Evolutionary conservation across 2,797 vertebrate genomes (phyloP), one percentile per base, ranked within the genome.

Genomic region (Euphonia xanthogaster): DNA sequence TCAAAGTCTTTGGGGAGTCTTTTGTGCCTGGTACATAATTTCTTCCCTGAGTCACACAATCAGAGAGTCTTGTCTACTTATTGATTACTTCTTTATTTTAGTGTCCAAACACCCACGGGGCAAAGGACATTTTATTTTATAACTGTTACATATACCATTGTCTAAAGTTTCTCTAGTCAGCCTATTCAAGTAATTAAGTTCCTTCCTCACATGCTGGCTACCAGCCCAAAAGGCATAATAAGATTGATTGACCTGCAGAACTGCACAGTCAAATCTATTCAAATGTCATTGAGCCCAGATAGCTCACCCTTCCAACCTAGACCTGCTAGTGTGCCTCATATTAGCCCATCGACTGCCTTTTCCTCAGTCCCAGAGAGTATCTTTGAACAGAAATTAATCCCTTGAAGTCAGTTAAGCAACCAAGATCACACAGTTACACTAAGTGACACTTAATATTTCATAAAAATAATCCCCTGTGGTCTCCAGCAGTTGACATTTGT

Each of bases 391-490:
- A 88, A 88, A n/a, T 83, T 80, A 86, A 95, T 90, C 58, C 45
- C 87, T 77, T 80, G 57, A 90, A 91, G 68, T 77, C 75, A 80
- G 37, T 82, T 89, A 82, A 95, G 55, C 63, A 83, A 83, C 24
- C 7, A n/a, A 75, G 72, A 94, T 90, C 87, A 91, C 30, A 92
- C 57, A 75, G 68, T 71, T 94, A 75, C n/a, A 40, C n/a, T 50
- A 65, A 89, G 31, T 68, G 63, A 89, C 84, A 68, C 80, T 81
- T 84, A 90, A 94, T 94, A 91, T 91, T 95, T 94, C 85, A 88
- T 8, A 42, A 83, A 85, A 93, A 91, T 61, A 76, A 54, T 83
- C 42, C 72, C 75, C 50, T 63, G 7, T 85, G 67, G 40, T 82
- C 53, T 85, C 48, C 53, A 77, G 39, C 14, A 45, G 33, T n/a